Evolutionary conservation across 2,113 vertebrate genomes (phyloP).

Genomic region (Seriola dumerili): DNA sequence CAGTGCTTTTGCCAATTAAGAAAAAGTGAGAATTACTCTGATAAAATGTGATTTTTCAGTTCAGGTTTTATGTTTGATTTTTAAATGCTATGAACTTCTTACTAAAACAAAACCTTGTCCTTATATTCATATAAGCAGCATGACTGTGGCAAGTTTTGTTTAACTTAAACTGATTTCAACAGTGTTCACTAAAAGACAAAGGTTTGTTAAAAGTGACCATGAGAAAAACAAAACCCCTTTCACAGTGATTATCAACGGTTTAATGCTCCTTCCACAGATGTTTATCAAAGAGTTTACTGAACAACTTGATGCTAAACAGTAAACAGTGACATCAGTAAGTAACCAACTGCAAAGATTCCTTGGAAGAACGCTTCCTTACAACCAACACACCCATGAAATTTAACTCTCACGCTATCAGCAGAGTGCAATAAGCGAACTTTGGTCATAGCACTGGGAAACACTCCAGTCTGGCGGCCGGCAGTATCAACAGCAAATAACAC

Average conservation of each 20-base stretch:
- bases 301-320: not conserved
- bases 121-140: too few species aligned
- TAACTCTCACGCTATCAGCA: not conserved
- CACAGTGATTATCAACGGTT: not conserved
- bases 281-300: not conserved
- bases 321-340: not conserved
- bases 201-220: not conserved
- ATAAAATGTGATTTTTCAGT: not conserved
- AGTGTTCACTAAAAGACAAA: not conserved
- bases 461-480: not conserved
- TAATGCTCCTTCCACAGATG: not conserved
- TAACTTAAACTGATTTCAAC: too few species aligned
- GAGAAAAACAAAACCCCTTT: not conserved
- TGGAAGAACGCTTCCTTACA: conserved; percentile 21
- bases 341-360: conserved; percentile 16
- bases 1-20: not conserved
- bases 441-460: conserved; percentile 12
- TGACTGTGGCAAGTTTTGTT: too few species aligned
- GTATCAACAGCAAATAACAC: not conserved
- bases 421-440: conserved; percentile 7
- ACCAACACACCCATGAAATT: not conserved
- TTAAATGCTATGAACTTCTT: not conserved
- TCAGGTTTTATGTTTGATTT: not conserved
- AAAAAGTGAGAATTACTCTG: not conserved
- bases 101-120: not conserved